Evolutionary conservation across 1,140 invertebrate genomes (phyloP).

Genomic region (Adelges cooleyi): DNA sequence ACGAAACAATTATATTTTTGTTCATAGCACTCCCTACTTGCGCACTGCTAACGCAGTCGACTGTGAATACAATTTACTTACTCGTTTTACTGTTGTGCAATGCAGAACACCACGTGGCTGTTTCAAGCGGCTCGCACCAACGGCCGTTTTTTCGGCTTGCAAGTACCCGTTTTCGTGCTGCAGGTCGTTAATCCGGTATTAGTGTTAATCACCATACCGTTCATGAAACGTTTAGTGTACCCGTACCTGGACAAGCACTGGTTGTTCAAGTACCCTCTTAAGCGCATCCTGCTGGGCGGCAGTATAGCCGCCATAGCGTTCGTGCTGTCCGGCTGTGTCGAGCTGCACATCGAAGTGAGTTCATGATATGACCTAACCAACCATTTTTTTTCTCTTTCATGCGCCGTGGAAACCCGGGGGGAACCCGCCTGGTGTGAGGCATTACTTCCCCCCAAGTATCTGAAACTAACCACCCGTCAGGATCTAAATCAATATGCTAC

Average conservation of each 20-base stretch:
- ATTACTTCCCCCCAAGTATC: too few species aligned
- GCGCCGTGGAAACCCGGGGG: too few species aligned
- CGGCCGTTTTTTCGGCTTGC: conserved; percentile 50
- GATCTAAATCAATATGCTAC: too few species aligned
- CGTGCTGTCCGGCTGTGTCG: conserved; percentile 73
- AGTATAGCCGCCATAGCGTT: conserved; percentile 66
- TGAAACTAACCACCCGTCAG: too few species aligned
- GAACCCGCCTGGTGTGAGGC: too few species aligned
- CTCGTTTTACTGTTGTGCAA: neutral
- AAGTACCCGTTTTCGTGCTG: conserved; percentile 57
- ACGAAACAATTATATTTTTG: too few species aligned
- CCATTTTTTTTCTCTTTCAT: too few species aligned
- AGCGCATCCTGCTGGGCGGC: conserved; percentile 68
- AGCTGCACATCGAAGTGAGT: conserved; percentile 57
- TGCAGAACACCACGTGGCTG: conserved; percentile 22
- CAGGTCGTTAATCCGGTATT: conserved; percentile 76
- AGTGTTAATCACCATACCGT: conserved; percentile 72
- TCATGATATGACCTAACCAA: too few species aligned
- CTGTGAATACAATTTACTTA: neutral
- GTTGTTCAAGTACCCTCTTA: conserved; percentile 50
- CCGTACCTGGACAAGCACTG: conserved; percentile 40
- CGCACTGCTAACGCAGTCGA: too few species aligned
- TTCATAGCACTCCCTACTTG: too few species aligned
- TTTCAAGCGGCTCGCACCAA: conserved; percentile 48
- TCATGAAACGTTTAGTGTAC: conserved; percentile 65